Evolutionary conservation across 2,888 invertebrate species (phyloP), one percentile per base, ranked within the genome.

Genomic region (Andricus quercusramuli): DNA sequence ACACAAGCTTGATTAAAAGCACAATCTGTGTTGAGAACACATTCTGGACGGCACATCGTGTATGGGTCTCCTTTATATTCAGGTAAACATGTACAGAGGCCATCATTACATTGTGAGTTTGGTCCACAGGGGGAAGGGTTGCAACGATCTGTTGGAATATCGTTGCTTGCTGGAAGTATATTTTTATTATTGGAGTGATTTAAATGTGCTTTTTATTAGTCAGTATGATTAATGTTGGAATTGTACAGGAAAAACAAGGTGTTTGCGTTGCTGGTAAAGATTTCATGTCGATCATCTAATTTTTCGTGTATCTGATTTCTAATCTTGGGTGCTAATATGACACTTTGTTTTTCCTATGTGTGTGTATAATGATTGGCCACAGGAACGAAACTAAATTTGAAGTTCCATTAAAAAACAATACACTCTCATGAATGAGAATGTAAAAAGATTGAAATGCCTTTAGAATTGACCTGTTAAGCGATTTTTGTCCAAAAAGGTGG

Each of bases 61-160:
- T 95, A 95, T 47, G 96, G 96, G 86, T 95, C 94, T 44, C 95
- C 95, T 78, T 93, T 93, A 85, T 93, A 94, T 65, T 94, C 94
- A 2, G 92, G 89, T 59, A 93, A 88, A 86, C 95, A 95, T 41
- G 91, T 92, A 88, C 94, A 95, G 29, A 92, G 91, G 15, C 94
- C 93, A 70, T 94, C 92, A 85, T 90, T 92, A 89, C 96, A 96
- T 83, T 94, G 92, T 32, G 96, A 94, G 90, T 96, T 96, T 76
- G 95, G 94, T 84, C 96, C 97, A 90, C 97, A 97, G 51, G 96
- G 96, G 84, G 95, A 95, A 85, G 97, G 96, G 87, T 95, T 94
- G 90, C 97, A 97, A 67, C 95, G 96, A 89, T 96, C 94, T 77
- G n/a, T 56, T 74, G 56, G 29, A 6, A 56, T 56, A 32, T 56